Evolutionary conservation across 2,113 vertebrate genomes (phyloP), one percentile per base, ranked within the genome.

Genomic region (Shinisaurus crocodilurus): DNA sequence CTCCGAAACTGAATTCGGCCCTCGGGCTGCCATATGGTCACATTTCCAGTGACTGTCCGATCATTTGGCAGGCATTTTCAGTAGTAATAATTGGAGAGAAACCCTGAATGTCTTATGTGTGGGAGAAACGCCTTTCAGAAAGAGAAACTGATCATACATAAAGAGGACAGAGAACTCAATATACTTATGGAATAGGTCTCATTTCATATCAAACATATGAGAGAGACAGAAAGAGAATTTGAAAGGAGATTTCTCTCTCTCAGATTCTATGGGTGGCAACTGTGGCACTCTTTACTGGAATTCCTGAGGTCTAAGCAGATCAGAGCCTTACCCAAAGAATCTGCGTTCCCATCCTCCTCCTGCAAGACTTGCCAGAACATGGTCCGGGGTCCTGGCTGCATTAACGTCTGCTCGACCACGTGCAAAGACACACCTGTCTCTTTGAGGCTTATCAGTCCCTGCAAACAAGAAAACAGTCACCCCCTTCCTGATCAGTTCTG

Each of bases 291-390:
- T 70, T 34, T 12, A 13, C 2, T 25, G 13, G 48, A 34, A 10
- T 18, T 54, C 48, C 32, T 48, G 76, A 43, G 76, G 27, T 29
- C 45, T 54, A 48, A 50, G 27, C 40, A 77, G 15, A 34, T 54
- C 48, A 57, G 25, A 60, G 40, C 6, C 75, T 65, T 88, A 88
- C 86, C 86, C 32, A 88, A 48, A 29, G 57, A 67, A 40, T 88
- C 75, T 1, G 57, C 1, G 18, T 48, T 63, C 40, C 57, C 23
- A 12, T 72, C 60, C 23, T 85, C 82, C 34, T 76, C 88, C 45
- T 63, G 82, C 34, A 90, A 34, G 40, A 90, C 88, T 77, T 90
- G 82, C 88, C 88, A 90, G 43, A 90, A 90, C 74, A 77, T 85
- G 57, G 88, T 90, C 34, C 60, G 32, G 40, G 67, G 88, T 43